Conservation (phyloP, 2,113 vertebrate species). For the Indri indri region DNA sequence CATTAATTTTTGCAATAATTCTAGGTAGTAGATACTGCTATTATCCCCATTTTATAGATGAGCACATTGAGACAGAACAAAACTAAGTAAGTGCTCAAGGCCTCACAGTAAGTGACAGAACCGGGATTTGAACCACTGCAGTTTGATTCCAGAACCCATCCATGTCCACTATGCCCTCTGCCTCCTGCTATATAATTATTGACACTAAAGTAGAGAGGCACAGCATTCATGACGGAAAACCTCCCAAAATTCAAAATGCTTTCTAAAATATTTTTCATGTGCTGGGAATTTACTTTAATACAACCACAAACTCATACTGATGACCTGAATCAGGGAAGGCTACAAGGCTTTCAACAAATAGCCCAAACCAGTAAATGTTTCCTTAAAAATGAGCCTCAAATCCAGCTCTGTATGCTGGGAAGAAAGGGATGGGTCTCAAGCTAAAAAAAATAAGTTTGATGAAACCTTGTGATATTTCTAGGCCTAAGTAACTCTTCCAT, state of each 20-base stretch:
- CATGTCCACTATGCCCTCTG: too few relatives aligned
- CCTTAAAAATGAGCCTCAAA: background rate
- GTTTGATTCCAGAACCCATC: background rate
- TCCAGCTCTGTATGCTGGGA: background rate
- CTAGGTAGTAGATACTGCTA: background rate
- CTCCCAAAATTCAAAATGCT: background rate
- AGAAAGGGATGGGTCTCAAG: background rate
- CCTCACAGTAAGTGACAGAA: background rate
- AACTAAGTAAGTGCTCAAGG: background rate
- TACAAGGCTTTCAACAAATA: background rate
- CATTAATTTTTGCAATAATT: background rate
- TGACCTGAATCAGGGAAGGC: background rate
- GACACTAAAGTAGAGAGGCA: background rate
- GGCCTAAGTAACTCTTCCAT: background rate
- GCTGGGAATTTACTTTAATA: background rate
- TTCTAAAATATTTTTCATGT: background rate
- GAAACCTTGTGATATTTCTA: background rate
- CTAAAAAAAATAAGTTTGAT: background rate
- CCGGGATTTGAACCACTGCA: rapidly evolving
- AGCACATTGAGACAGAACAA: background rate
- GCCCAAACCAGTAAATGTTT: background rate
- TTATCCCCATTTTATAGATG: background rate
- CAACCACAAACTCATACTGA: background rate
- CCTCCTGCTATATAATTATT: background rate
- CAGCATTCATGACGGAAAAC: background rate